These are phyloP conservation scores for Capra hircus DNA, from an alignment of 2,113 vertebrate species.

Conservation along the genomic window DNA sequence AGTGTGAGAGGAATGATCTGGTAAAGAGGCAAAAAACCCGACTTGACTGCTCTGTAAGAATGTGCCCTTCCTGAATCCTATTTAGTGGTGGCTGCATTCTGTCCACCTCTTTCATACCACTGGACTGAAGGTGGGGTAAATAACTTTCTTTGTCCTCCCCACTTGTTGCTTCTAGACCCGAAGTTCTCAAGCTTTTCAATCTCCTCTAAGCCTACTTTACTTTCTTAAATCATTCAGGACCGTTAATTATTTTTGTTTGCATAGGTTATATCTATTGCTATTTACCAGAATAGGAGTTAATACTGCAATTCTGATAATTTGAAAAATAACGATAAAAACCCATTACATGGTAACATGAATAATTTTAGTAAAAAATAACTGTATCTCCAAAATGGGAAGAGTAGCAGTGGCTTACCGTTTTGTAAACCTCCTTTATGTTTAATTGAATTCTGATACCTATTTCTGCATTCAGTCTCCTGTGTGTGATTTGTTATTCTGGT, in stretches of 20 bases:
- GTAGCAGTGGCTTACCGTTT: not conserved
- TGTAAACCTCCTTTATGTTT: not conserved
- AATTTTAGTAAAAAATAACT: not conserved
- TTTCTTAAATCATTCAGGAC: not conserved
- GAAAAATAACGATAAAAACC: not conserved
- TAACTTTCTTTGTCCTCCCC: not conserved
- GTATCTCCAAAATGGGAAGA: not conserved
- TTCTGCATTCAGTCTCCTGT: not conserved
- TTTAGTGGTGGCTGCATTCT: no score
- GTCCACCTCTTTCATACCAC: accelerated
- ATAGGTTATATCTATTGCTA: not conserved
- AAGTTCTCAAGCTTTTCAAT: not conserved
- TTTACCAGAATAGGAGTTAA: not conserved
- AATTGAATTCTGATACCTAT: not conserved
- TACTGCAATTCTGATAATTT: not conserved
- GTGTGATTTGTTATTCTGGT: not conserved
- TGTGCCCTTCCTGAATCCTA: not conserved
- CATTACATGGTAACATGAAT: not conserved
- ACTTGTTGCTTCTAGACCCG: not conserved
- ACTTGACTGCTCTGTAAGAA: not conserved
- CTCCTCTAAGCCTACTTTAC: not conserved
- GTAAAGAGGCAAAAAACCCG: accelerated
- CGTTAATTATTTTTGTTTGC: not conserved
- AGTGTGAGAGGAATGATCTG: accelerated
- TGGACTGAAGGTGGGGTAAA: no score